These are phyloP conservation scores for Melanocharis versteri DNA, from an alignment of 2,113 vertebrate genomes.

Conservation along the genomic window DNA sequence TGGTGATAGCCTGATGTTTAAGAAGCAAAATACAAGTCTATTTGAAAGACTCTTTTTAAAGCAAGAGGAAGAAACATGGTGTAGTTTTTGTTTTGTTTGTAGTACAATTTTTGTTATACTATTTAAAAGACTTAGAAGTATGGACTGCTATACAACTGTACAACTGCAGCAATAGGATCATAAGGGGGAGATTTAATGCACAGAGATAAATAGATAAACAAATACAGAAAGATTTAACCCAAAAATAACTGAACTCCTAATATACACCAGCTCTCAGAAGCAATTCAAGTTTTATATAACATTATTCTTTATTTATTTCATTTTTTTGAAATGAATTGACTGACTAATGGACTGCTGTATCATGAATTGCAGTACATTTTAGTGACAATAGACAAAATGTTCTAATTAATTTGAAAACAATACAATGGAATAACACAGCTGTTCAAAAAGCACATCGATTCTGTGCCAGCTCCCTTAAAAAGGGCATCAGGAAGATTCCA, in stretches of 20 bases:
- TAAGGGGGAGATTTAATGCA: background rate
- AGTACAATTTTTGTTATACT: background rate
- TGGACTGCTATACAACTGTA: background rate
- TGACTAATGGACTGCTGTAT: background rate
- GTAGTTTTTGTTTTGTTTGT: background rate
- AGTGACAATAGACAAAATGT: background rate
- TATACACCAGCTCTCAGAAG: background rate
- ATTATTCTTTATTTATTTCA: background rate
- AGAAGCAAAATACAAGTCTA: background rate
- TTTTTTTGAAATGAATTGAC: background rate
- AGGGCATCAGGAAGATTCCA: background rate
- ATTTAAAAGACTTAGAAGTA: background rate
- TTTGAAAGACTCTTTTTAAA: background rate
- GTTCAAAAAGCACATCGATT: background rate
- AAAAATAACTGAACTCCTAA: background rate
- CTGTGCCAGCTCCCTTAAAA: background rate
- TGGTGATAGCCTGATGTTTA: background rate
- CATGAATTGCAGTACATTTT: background rate
- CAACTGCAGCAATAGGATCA: background rate
- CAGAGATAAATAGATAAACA: background rate
- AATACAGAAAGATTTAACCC: background rate
- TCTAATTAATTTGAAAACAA: conserved; percentile 16
- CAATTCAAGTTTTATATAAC: background rate
- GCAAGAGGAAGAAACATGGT: background rate
- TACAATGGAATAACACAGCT: background rate